phyloP scores from a whole-genome alignment of 1,140 invertebrate species.

The Drosophila subobscura region DNA sequence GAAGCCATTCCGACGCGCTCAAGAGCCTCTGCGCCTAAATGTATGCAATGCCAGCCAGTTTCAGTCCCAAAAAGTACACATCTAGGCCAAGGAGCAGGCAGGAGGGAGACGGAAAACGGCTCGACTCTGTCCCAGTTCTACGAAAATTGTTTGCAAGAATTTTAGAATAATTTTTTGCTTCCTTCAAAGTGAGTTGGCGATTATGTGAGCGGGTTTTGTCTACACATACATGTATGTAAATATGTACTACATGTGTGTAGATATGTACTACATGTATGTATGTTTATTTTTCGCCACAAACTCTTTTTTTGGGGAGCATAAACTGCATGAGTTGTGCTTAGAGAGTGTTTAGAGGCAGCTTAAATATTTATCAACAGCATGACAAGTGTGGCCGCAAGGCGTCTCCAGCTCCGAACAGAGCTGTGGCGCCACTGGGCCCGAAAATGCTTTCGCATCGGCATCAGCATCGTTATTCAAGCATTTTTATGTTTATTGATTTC shows the following conservation, averaged over 20 bases:
- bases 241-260: not conserved
- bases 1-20: not conserved
- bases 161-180: constrained; percentile 74
- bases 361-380: constrained; percentile 79
- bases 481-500: constrained; percentile 77
- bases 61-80: constrained; percentile 44
- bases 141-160: constrained; percentile 75
- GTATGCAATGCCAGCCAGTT: constrained; percentile 79
- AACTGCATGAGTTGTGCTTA: constrained; percentile 77
- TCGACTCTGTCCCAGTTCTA: constrained; percentile 39
- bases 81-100: constrained; percentile 27
- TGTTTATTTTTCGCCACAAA: constrained; percentile 42
- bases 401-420: constrained; percentile 1
- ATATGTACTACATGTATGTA: constrained; percentile 23
- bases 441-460: constrained; percentile 36
- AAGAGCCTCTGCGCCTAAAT: constrained; percentile 54
- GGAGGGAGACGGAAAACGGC: constrained; percentile 12
- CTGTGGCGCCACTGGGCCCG: constrained; percentile 6
- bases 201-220: no score
- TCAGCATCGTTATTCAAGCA: constrained; percentile 65
- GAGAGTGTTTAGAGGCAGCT: constrained; percentile 77
- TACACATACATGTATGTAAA: not conserved
- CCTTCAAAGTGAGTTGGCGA: constrained; percentile 44
- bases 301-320: constrained; percentile 47
- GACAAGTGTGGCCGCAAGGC: constrained; percentile 72